A percentile compares a stretch with the other conserved stretches of the same genome.
Conservation (phyloP, 2,888 invertebrate species). For the Ephialtes manifestator region DNA sequence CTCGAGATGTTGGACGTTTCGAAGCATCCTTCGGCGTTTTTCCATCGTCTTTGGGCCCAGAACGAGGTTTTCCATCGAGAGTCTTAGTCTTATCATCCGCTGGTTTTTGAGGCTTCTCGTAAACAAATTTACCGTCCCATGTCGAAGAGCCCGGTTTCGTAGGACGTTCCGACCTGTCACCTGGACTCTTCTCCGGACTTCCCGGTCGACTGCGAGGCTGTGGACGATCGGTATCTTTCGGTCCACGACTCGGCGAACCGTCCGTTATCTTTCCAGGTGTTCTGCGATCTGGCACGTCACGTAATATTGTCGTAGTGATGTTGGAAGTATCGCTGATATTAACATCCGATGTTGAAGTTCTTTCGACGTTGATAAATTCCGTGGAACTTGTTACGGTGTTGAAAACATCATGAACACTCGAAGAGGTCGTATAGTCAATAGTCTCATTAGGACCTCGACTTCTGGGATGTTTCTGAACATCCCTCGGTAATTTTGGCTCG, state of each 20-base stretch:
- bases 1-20: conserved; percentile 24
- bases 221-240: conserved; percentile 37
- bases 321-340: conserved; percentile 67
- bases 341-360: conserved; percentile 66
- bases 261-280: conserved; percentile 51
- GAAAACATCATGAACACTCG: conserved; percentile 51
- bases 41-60: conserved; percentile 23
- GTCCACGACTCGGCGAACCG: conserved; percentile 37
- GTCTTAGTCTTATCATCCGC: conserved; percentile 56
- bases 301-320: conserved; percentile 58
- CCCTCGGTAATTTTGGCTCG: conserved; percentile 47
- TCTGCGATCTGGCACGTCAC: conserved; percentile 45
- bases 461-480: conserved; percentile 29
- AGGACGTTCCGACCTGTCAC: conserved; percentile 75
- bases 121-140: conserved; percentile 81
- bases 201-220: conserved; percentile 39
- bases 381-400: conserved; percentile 60
- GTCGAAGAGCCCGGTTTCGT: conserved; percentile 80
- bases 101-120: conserved; percentile 75
- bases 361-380: conserved; percentile 68
- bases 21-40: conserved; percentile 37
- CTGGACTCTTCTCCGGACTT: conserved; percentile 73
- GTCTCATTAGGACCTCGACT: conserved; percentile 47
- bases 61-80: conserved; percentile 45
- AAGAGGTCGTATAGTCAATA: conserved; percentile 54